A percentile compares a stretch with the other conserved stretches of the same genome.
Conservation (phyloP, 2,113 vertebrate genomes). For the Cardinalis cardinalis region DNA sequence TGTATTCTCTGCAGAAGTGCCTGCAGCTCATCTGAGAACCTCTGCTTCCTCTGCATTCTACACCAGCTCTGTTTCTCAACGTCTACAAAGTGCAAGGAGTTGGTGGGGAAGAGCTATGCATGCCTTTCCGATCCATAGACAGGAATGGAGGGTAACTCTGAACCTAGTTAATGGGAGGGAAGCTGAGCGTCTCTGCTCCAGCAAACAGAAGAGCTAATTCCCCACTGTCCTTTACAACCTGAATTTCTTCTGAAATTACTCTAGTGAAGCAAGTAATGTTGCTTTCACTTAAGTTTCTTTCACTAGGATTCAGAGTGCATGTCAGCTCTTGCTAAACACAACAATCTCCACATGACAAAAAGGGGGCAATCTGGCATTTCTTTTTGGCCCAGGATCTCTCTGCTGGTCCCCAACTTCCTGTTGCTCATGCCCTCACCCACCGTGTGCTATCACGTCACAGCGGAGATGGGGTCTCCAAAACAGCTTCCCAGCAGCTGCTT, state of each 20-base stretch:
- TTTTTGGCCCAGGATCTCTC: background rate
- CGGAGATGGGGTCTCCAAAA: background rate
- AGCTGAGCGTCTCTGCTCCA: background rate
- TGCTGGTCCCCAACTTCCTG: rapidly evolving
- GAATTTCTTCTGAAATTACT: background rate
- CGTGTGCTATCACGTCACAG: background rate
- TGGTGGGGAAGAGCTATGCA: background rate
- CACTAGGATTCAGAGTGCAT: background rate
- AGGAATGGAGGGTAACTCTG: background rate
- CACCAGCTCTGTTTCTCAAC: background rate
- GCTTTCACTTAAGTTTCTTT: background rate
- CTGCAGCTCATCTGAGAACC: background rate
- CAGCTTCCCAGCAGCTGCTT: background rate
- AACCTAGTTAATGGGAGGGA: background rate
- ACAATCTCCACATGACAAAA: background rate
- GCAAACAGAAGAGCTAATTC: background rate
- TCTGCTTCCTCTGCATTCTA: background rate
- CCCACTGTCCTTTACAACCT: background rate
- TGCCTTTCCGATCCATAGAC: background rate
- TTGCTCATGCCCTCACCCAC: background rate
- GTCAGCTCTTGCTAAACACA: background rate
- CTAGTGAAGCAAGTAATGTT: background rate
- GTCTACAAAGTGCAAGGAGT: background rate
- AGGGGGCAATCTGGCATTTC: background rate
- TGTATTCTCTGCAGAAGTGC: background rate